A percentile compares a stretch with the other conserved stretches of the same genome.
These are phyloP conservation scores for Pterocles orientalis DNA, from an alignment of 2,113 vertebrate species.

Conservation along the genomic window DNA sequence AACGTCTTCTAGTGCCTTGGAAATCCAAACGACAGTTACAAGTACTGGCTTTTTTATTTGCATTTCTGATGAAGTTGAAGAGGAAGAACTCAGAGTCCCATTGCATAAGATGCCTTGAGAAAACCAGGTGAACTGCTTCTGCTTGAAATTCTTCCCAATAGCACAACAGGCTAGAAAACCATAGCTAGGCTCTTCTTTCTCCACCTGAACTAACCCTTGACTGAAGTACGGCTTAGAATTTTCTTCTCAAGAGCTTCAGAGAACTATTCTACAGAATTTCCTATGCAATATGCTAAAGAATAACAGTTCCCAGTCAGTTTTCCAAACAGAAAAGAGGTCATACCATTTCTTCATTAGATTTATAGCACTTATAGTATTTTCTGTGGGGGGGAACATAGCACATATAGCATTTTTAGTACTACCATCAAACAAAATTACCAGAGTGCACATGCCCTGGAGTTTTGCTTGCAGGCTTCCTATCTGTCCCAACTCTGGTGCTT, in stretches of 20 bases:
- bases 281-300: background rate
- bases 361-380: background rate
- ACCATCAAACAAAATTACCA: background rate
- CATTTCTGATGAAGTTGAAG: background rate
- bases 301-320: background rate
- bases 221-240: background rate
- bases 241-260: background rate
- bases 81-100: background rate
- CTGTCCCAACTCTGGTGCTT: background rate
- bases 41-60: background rate
- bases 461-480: background rate
- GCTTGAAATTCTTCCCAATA: background rate
- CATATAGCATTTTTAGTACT: background rate
- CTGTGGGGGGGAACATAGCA: background rate
- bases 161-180: background rate
- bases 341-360: background rate
- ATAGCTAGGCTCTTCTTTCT: background rate
- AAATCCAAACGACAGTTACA: background rate
- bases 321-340: background rate
- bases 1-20: background rate
- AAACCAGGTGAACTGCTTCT: background rate
- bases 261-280: background rate
- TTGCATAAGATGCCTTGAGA: background rate
- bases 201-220: background rate
- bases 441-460: background rate